Evolutionary conservation across 2,797 vertebrate genomes (phyloP), one percentile per base, ranked within the genome.

Genomic region (Hippocampus kuda): DNA sequence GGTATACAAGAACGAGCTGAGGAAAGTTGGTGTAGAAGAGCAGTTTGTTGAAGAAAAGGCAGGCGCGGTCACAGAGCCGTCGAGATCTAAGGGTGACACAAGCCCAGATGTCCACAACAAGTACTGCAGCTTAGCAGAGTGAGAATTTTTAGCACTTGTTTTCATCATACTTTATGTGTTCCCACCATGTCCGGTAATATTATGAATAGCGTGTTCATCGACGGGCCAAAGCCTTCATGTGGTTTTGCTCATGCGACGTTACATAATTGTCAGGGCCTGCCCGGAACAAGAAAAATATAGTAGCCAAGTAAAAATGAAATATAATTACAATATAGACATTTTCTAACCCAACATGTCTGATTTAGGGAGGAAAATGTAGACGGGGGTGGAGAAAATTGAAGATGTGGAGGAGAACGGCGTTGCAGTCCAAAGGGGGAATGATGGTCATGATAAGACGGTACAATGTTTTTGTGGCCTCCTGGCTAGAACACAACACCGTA

Each of bases 1-100:
- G 70, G 84, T 74, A 11, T 97, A 93, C 81, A 93, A 85, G 74
- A 81, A 83, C 54, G 90, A 91, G 42, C 89, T 98, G 76, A 86
- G 81, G 84, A 90, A 92, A 78, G 91, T 82, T 0, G 94, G 96
- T 2, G 70, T 98, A 67, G 90, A 91, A 0, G 94, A 99, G 85
- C 88, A 90, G 56, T 97, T 98, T 85, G 90, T 99, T 66, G 89
- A 80, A 76, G 86, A 85, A 79, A 93, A 93, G 67, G 93, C 92
- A 77, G 79, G 84, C 76, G 80, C 74, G 46, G 65, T 66, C 60
- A 68, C 48, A 67, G 79, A 24, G 54, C 64, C 67, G 38, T 65
- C 66, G 63, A 67, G 49, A 70, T 75, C 81, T 27, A 68, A 84
- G 38, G 79, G 82, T 4, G 61, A 83, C 22, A 18, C 62, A 34